phyloP scores from a whole-genome alignment of 2,797 vertebrate species.

The Diglossa cyanea region DNA sequence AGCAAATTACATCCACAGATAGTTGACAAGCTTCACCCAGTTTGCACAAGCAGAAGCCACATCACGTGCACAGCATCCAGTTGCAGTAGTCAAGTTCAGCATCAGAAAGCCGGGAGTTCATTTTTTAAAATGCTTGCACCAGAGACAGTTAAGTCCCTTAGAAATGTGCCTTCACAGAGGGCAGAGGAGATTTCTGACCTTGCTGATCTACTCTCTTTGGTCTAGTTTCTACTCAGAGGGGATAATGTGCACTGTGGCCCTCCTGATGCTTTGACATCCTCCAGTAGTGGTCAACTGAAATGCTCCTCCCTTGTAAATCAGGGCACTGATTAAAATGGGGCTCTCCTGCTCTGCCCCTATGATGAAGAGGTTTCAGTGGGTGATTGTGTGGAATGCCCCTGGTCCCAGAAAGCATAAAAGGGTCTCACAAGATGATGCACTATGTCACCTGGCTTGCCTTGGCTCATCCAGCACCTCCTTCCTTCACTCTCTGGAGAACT shows the following conservation, averaged over 20 bases:
- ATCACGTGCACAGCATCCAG: not conserved
- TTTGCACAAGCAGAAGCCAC: not conserved
- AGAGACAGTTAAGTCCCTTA: not conserved
- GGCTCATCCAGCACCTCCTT: not conserved
- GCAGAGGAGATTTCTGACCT: not conserved
- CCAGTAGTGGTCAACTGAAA: not conserved
- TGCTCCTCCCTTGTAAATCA: not conserved
- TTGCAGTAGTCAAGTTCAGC: not conserved
- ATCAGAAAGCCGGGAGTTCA: rapidly evolving
- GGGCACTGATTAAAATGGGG: not conserved
- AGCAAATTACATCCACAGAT: not conserved
- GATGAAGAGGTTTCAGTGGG: not conserved
- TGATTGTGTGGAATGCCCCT: rapidly evolving
- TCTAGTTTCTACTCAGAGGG: not conserved
- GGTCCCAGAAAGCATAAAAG: not conserved
- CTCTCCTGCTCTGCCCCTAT: not conserved
- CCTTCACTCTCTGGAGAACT: not conserved
- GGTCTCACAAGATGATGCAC: not conserved
- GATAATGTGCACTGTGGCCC: not conserved
- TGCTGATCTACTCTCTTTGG: not conserved
- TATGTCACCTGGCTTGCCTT: rapidly evolving
- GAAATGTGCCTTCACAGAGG: not conserved
- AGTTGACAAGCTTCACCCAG: not conserved
- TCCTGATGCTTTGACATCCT: not conserved
- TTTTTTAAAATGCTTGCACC: not conserved